These are phyloP conservation scores for Ceyx erithaca DNA, from an alignment of 2,797 vertebrate genomes.

Conservation along the genomic window DNA sequence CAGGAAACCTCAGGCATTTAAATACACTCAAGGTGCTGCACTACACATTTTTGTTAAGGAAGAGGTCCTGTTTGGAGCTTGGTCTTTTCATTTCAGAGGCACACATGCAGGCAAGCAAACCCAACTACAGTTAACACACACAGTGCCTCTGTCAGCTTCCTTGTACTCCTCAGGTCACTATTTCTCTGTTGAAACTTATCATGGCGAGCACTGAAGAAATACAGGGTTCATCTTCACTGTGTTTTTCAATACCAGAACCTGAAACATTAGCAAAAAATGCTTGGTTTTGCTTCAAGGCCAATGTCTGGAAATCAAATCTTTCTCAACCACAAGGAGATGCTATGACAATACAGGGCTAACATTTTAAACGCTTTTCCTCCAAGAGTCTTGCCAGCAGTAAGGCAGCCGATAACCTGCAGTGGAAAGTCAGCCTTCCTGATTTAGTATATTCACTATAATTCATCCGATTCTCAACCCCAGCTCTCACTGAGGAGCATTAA, in stretches of 20 bases:
- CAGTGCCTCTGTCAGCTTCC: background rate
- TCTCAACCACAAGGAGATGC: background rate
- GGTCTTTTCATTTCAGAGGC: background rate
- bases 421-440: background rate
- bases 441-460: background rate
- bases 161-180: rapidly evolving
- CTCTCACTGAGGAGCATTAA: background rate
- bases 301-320: background rate
- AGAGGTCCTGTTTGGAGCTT: background rate
- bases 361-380: background rate
- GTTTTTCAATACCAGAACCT: background rate
- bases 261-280: background rate
- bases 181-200: background rate
- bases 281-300: background rate
- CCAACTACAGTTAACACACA: background rate
- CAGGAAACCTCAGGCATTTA: background rate
- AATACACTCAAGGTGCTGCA: background rate
- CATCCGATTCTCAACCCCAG: background rate
- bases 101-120: too few relatives aligned
- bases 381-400: background rate
- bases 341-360: background rate
- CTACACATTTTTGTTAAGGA: background rate
- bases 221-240: background rate
- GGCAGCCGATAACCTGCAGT: background rate
- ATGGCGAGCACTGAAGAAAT: background rate